Percentiles rank a stretch among this genome's conserved stretches.
These are phyloP conservation scores for Drosophila histrio DNA, from an alignment of 2,888 invertebrate species.

Conservation along the genomic window DNA sequence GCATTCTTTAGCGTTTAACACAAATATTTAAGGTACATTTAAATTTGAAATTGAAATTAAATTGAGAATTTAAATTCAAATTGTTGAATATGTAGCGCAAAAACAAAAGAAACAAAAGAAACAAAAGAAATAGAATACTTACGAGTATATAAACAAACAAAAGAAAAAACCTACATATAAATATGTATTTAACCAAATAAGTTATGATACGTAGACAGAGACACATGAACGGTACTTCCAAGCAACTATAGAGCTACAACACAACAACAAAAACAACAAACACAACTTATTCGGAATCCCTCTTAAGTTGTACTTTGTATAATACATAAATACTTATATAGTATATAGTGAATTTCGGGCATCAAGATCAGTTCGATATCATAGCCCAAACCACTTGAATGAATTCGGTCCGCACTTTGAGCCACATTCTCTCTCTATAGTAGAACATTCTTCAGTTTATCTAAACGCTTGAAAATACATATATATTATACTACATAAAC, in stretches of 20 bases:
- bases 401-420: constrained; percentile 9
- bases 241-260: constrained; percentile 75
- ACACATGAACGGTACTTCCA: constrained; percentile 68
- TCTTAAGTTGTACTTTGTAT: constrained; percentile 11
- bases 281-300: constrained; percentile 19
- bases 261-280: constrained; percentile 42
- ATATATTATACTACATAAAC: constrained; percentile 23
- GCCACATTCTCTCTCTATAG: constrained; percentile 21
- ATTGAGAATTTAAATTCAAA: constrained; percentile 58
- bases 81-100: constrained; percentile 75
- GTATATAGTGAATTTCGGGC: constrained; percentile 1
- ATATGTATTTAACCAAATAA: constrained; percentile 64
- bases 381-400: constrained; percentile 29
- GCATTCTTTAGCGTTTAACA: constrained; percentile 66
- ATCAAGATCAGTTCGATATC: constrained; percentile 6
- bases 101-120: constrained; percentile 29
- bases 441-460: constrained; percentile 40
- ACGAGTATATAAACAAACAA: constrained; percentile 33
- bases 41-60: constrained; percentile 43
- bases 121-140: constrained; percentile 29
- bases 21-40: constrained; percentile 66
- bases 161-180: constrained; percentile 22
- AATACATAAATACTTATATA: constrained; percentile 5
- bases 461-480: constrained; percentile 47
- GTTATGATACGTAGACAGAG: constrained; percentile 47